Evolutionary conservation across 2,797 vertebrate species (phyloP).

Genomic region (Phoeniculus purpureus): DNA sequence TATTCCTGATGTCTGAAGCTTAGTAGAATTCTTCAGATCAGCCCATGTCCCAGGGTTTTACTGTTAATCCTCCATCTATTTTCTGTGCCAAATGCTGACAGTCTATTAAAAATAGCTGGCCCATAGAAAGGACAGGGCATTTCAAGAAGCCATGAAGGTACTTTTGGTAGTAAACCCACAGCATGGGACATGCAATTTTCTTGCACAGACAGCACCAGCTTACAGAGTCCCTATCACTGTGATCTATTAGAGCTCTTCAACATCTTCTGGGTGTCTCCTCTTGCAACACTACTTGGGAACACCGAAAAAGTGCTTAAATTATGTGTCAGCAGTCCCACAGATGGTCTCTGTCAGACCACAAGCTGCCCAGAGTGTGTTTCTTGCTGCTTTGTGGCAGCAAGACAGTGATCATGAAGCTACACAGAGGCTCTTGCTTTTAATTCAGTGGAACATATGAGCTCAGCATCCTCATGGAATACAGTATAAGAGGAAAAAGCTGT

Average conservation of each 20-base stretch:
- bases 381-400: neutral
- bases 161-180: neutral
- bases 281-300: neutral
- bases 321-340: neutral
- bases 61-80: neutral
- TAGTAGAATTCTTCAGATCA: neutral
- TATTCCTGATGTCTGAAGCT: neutral
- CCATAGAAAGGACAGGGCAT: neutral
- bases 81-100: neutral
- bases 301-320: neutral
- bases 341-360: constrained; percentile 52
- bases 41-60: neutral
- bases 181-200: neutral
- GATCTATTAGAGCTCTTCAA: neutral
- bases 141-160: neutral
- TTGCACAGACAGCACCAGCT: neutral
- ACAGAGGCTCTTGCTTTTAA: neutral
- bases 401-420: neutral
- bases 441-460: constrained; percentile 1
- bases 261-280: neutral
- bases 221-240: neutral
- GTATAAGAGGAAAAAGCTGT: constrained; percentile 24
- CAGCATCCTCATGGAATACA: neutral
- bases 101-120: neutral
- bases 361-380: constrained; percentile 16